Base-by-base conservation (phyloP, 2,797 vertebrate species). In the Acanthiza pusilla region DNA sequence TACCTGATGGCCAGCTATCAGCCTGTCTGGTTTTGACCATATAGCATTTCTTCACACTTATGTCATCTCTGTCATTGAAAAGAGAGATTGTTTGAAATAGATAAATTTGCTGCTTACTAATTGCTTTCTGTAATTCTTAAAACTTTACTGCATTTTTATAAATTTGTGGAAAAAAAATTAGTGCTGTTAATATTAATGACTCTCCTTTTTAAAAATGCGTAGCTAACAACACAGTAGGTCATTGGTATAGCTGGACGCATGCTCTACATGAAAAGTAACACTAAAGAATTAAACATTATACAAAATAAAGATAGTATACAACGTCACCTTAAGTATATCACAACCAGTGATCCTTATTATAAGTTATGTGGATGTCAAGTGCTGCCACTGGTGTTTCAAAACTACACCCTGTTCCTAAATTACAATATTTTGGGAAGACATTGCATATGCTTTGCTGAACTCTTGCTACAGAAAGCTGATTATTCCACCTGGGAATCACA, bases 1-100 rank as follows among this genome's bases (percentile, higher is more conserved):
- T 78, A 51, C 32, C 27, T 0, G 0, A 5, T 42, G 86, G 47
- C 51, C 7, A 12, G n/a, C 40, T 75, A 84, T 47, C 48, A 79
- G 43, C 71, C 47, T 63, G 15, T 84, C 47, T 93, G 32, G 4
- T 67, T 88, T 90, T 85, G 45, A 76, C 60, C 71, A 47, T 86
- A 61, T 94, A 61, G 78, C 25, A 38, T 90, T 75, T 90, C 43
- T 83, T 68, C 32, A 61, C 34, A 48, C 34, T 84, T 78, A 3
- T 3, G 53, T 34, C 19, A 54, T 73, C 73, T 79, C 66, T 83
- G 65, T 42, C 76, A 62, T 43, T 55, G 40, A 61, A 74, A 45
- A 84, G 40, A 26, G 40, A 70, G 55, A 62, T 32, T 72, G 25
- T 71, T 93, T 58, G 47, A 54, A 65, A 19, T 42, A 47, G 30